phyloP scores from a whole-genome alignment of 1,140 invertebrate genomes.

The Thaumetopoea pityocampa region DNA sequence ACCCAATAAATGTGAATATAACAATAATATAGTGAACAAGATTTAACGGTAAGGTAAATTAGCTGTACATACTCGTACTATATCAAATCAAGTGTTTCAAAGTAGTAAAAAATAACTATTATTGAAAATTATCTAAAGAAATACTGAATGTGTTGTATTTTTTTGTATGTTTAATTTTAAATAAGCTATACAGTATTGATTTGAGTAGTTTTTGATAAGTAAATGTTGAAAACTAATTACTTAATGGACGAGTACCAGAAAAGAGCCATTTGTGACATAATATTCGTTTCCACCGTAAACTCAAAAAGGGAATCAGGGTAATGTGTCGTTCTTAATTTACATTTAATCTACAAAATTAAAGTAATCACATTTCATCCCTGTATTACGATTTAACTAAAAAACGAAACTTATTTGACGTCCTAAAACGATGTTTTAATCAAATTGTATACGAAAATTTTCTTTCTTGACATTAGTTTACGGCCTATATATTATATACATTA shows the following conservation, averaged over 20 bases:
- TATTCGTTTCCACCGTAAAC: constrained; percentile 2
- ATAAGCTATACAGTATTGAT: constrained; percentile 50
- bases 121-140: constrained; percentile 19
- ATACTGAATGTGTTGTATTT: constrained; percentile 56
- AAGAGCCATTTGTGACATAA: neutral
- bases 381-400: no score
- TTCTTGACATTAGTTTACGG: no score
- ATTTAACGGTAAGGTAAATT: constrained; percentile 39
- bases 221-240: constrained; percentile 56
- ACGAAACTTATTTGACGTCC: no score
- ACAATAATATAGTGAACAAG: constrained; percentile 63
- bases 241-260: constrained; percentile 52
- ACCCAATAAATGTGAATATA: constrained; percentile 66
- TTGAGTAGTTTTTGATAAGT: constrained; percentile 73
- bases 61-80: constrained; percentile 54
- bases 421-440: no score
- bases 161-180: constrained; percentile 67
- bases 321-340: constrained; percentile 10
- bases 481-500: no score
- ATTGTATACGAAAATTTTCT: no score
- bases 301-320: constrained; percentile 59
- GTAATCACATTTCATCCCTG: no score
- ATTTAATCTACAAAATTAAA: neutral
- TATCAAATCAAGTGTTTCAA: constrained; percentile 48
- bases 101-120: constrained; percentile 31